Evolutionary conservation across 1,140 invertebrate species (phyloP), one percentile per base, ranked within the genome.

Genomic region (Ceratosolen solmsi): DNA sequence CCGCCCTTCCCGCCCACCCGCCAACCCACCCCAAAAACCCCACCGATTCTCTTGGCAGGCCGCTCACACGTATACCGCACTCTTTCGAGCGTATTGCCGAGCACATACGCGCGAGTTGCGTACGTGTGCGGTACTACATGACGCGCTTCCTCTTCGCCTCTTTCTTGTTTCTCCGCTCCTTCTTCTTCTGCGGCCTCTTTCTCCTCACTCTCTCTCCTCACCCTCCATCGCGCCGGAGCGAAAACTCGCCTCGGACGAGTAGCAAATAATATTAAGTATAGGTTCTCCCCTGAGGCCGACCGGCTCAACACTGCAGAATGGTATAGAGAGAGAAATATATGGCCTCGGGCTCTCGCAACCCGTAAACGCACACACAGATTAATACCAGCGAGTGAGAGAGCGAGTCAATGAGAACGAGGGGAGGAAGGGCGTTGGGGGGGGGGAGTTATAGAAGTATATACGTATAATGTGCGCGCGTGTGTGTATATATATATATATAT

Each of bases 221-320:
- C 54, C 54, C 74, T 56, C 30, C 22, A 4, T 60, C 72, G 20
- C 46, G 30, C 46, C 27, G 3, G 46, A 54, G 70, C 58, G 83
- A 76, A 76, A 78, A 74, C 75, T 65, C 27, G 85, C 75, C 70
- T 65, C 63, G 71, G 83, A 83, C 82, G 88, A 85, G 87, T 89
- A 88, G 87, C 88, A 87, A 89, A 88, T 89, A 90, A 89, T 89
- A 89, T 88, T 90, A 90, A 90, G 89, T 90, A 90, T 90, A 90
- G 89, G 86, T 84, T 81, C 83, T 80, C 36, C 84, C 87, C 71
- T 54, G 75, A 84, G 83, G 84, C 77, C 60, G 68, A 33, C 65
- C 65, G 36, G n/a, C 60, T 30, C 25, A 80, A 41, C 58, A 33
- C 68, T 60, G 68, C 78, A 60, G 80, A 65, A 56, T 20, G 82